Evolutionary conservation across 2,797 vertebrate species (phyloP), one percentile per base, ranked within the genome.

Genomic region (Lacerta viridis): DNA sequence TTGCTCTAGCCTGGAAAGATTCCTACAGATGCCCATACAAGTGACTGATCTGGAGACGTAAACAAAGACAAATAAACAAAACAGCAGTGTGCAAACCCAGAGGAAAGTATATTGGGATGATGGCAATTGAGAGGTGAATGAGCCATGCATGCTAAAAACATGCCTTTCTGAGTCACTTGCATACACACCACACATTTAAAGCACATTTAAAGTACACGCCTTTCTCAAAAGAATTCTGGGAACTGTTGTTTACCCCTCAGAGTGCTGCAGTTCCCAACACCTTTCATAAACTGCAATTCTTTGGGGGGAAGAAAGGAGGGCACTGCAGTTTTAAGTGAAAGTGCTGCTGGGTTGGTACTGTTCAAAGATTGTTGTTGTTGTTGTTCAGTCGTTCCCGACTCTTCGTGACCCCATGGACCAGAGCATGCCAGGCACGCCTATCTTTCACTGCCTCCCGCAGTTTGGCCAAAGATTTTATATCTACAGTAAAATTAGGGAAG

Each of bases 311-410:
- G 50, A 55, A 55, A 55, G 50, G 50, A 96, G 95, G 96, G 97
- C 96, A 96, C 96, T 96, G 94, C 93, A 88, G 94, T 97, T 96
- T 97, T 97, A 97, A 96, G 96, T 95, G 96, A 95, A 95, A 92
- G 86, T 90, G 23, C 95, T 90, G 23, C 95, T 93, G 95, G 93
- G 95, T 96, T 96, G 94, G 91, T 96, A 92, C 91, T 90, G 89
- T 96, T 96, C 93, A 93, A 89, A 97, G 95, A 97, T 95, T 96
- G n/a, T n/a, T n/a, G n/a, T n/a, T n/a, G n/a, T n/a, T n/a, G n/a
- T n/a, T n/a, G n/a, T n/a, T n/a, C n/a, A n/a, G n/a, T n/a, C n/a
- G n/a, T n/a, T n/a, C n/a, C n/a, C n/a, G n/a, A n/a, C n/a, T n/a
- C n/a, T n/a, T n/a, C n/a, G n/a, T n/a, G n/a, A n/a, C n/a, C n/a